Percentiles rank a stretch among this genome's conserved stretches.
Evolutionary conservation across 2,797 vertebrate genomes (phyloP).

Genomic region (Thamnophis elegans): DNA sequence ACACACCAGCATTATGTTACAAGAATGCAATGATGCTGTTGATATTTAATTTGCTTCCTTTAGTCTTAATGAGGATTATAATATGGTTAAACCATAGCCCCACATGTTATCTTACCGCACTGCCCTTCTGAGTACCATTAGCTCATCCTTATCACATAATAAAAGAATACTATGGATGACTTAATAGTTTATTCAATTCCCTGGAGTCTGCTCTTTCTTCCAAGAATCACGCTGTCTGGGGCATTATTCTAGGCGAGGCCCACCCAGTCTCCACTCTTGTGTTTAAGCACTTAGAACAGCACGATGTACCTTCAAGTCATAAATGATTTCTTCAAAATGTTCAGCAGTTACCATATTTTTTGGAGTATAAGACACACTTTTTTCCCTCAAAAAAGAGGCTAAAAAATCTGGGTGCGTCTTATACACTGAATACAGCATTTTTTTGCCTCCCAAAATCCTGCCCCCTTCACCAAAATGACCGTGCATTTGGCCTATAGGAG

Average conservation of each 20-base stretch:
- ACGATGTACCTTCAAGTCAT: background rate
- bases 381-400: too few species aligned
- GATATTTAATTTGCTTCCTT: background rate
- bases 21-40: background rate
- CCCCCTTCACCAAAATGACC: too few species aligned
- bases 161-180: background rate
- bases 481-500: too few species aligned
- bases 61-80: background rate
- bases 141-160: background rate
- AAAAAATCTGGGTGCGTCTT: too few species aligned
- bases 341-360: background rate
- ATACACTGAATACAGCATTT: too few species aligned
- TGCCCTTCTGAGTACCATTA: background rate
- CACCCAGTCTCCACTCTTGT: background rate
- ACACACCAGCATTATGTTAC: background rate
- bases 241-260: background rate
- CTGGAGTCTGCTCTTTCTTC: background rate
- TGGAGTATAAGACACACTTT: too few species aligned
- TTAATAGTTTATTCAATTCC: background rate
- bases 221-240: too few species aligned
- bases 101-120: background rate
- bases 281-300: background rate
- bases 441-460: too few species aligned
- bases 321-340: background rate
- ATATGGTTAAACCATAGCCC: background rate